Base-by-base conservation (phyloP, 2,113 vertebrate genomes). In the Vidua chalybeata region DNA sequence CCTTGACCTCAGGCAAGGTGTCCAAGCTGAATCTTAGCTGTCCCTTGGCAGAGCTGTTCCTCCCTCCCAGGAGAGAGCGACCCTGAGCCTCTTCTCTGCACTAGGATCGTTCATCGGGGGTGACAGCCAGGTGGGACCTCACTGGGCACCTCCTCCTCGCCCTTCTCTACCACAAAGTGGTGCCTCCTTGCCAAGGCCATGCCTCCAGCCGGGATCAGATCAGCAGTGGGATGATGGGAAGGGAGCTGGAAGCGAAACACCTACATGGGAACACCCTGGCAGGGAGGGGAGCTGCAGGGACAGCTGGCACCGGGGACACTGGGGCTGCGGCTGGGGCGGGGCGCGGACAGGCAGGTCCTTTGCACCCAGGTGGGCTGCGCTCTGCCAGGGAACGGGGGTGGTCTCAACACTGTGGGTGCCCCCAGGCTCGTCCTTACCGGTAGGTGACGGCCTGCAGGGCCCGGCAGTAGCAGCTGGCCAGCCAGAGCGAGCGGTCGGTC, bases 401-500 rank as follows among this genome's bases (percentile, higher is more conserved):
- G 18, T 16, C 27, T 3, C 46, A 39, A 21, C 35, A 2, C 73
- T 18, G 3, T 3, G 62, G 64, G 9, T 6, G 26, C 10, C 46
- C 12, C 33, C 74, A 17, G 72, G 27, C 28, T 0, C 1, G 26
- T 8, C 75, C 97, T 72, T 89, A 99, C 99, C 99, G 98, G 97
- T 99, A 99, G 6, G 99, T 99, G 89, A 99, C 99, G 0, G 99
- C 99, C 97, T 99, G 99, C 80, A 99, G 98, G 22, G 99, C 99
- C 3, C 99, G 98, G 97, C 99, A 99, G 98, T 99, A 99, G 98
- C 99, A 99, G 98, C 99, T 99, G 94, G 99, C 99, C 98, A 99
- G 97, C 99, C 99, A 99, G 89, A 99, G 98, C 2, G 99, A 99
- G 90, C 99, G 99, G 93, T 99, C 99, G 0, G 99, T 99, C 97